Evolutionary conservation across 2,888 invertebrate species (phyloP).

Genomic region (Catocala nupta): DNA sequence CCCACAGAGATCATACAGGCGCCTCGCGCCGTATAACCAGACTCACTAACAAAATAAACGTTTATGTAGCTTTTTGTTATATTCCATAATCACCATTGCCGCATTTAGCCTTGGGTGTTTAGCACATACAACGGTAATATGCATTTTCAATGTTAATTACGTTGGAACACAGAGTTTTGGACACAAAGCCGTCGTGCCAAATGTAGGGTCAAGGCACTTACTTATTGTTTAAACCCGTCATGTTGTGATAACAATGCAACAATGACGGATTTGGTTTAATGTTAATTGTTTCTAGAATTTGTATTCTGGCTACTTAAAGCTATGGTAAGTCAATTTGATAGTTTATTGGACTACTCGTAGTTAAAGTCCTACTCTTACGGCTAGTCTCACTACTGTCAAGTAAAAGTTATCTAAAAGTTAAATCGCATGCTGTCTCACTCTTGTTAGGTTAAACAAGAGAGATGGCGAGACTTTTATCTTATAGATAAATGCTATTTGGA

Average conservation of each 20-base stretch:
- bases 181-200: conserved; percentile 55
- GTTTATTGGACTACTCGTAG: no score
- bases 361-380: no score
- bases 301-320: not conserved
- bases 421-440: no score
- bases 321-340: not conserved
- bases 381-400: no score
- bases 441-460: no score
- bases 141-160: conserved; percentile 68
- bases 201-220: conserved; percentile 59
- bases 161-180: conserved; percentile 56
- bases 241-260: conserved; percentile 31
- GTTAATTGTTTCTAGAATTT: conserved; percentile 9
- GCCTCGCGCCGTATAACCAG: no score
- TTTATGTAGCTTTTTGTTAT: not conserved
- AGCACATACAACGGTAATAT: conserved; percentile 41
- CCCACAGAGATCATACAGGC: no score
- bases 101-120: conserved; percentile 61
- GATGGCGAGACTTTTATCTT: no score
- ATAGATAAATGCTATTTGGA: no score
- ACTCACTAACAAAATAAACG: no score
- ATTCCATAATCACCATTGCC: conserved; percentile 31
- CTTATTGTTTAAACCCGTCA: conserved; percentile 51
- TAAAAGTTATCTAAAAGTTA: no score
- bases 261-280: conserved; percentile 27